These are phyloP conservation scores for Notolepis coatsorum DNA, from an alignment of 2,797 vertebrate species.

Conservation along the genomic window DNA sequence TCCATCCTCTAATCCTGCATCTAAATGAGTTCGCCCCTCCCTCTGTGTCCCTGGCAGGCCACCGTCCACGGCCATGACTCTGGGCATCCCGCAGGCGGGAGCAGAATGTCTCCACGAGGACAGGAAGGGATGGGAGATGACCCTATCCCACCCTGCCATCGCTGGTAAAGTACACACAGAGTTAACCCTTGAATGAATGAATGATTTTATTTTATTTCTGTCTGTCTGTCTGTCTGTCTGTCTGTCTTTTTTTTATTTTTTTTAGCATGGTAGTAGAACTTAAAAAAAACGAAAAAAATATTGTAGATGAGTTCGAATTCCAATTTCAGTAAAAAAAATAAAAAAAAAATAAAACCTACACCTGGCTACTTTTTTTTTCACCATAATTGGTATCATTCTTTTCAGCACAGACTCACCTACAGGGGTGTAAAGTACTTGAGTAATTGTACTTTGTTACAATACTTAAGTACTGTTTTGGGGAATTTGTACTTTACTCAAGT, in stretches of 20 bases:
- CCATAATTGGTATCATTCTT: no score
- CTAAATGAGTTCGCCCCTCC: background rate
- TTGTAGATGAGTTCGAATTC: no score
- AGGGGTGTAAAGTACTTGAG: no score
- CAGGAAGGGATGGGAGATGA: conserved; percentile 87
- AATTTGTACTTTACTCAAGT: no score
- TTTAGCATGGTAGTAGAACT: no score
- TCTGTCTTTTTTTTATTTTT: background rate
- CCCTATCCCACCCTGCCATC: conserved; percentile 60
- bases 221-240: background rate
- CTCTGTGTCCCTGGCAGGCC: conserved; percentile 77
- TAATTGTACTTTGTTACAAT: no score
- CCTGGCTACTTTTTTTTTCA: no score
- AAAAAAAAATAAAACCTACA: background rate
- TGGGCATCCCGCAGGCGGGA: conserved; percentile 84
- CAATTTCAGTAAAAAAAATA: no score
- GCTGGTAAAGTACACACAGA: conserved; percentile 52
- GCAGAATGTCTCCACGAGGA: conserved; percentile 88
- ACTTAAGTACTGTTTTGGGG: no score
- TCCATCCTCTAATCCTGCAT: background rate
- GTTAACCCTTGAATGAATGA: background rate
- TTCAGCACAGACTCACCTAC: no score
- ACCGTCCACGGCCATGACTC: conserved; percentile 91
- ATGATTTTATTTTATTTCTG: background rate
- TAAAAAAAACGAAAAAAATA: no score